These are phyloP conservation scores for Uropetala carovei DNA, from an alignment of 2,888 invertebrate species.

Conservation along the genomic window DNA sequence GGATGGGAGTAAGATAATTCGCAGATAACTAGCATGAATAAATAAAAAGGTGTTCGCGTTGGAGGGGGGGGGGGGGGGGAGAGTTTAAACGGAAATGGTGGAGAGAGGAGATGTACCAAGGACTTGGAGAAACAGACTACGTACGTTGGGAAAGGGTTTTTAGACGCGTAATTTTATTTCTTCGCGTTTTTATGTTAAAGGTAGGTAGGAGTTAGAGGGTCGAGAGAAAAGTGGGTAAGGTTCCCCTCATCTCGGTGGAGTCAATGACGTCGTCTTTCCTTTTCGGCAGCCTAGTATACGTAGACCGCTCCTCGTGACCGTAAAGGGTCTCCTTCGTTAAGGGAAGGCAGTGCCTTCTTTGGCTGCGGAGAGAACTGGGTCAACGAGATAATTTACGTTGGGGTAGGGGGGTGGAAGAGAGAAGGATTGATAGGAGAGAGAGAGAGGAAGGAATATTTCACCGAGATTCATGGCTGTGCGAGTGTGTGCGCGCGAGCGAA, in stretches of 20 bases:
- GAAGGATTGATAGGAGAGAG: neutral
- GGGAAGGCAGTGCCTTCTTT: slow-evolving; percentile 23
- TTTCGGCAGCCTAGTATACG: slow-evolving; percentile 10
- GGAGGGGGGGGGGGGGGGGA: neutral
- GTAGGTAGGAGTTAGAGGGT: too few relatives aligned
- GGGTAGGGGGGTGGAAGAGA: too few relatives aligned
- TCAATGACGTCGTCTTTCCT: slow-evolving; percentile 6
- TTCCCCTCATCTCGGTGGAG: neutral
- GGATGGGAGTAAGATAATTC: neutral
- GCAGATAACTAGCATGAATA: neutral
- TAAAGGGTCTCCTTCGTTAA: slow-evolving; percentile 43
- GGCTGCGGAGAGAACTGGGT: slow-evolving; percentile 40
- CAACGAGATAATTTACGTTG: slow-evolving; percentile 58
- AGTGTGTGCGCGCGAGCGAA: neutral
- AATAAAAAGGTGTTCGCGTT: neutral
- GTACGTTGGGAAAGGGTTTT: too few relatives aligned
- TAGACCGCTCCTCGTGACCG: neutral
- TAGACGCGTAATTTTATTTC: too few relatives aligned
- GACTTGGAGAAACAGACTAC: too few relatives aligned
- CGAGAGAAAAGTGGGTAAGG: neutral
- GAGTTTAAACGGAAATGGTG: neutral
- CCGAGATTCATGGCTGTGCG: neutral
- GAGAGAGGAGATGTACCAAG: neutral
- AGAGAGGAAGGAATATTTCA: neutral
- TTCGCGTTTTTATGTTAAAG: too few relatives aligned